Base-by-base conservation (phyloP, 1,140 invertebrate species). In the Diabrotica virgifera region DNA sequence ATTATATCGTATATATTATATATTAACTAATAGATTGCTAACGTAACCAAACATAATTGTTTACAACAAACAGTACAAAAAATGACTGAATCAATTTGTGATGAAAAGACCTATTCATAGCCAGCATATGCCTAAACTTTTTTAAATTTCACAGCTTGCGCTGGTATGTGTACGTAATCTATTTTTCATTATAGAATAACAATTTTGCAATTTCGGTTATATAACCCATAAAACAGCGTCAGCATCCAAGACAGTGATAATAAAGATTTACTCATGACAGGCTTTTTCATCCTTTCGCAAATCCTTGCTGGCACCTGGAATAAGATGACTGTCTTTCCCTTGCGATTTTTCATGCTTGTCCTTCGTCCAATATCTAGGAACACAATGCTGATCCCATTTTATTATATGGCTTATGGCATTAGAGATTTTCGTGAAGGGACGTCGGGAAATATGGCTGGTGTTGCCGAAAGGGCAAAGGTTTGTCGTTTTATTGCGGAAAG, bases 371-470 rank as follows among this genome's bases (percentile, higher is more conserved):
- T 46, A 46, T 46, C 40, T 46, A 46, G 40, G 40, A 46, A 46
- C 40, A 46, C 40, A 46, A 46, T 46, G 40, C 40, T 46, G 40
- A 46, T 46, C 40, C 40, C 40, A 46, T 46, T 46, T 46, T 46
- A 46, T 46, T 46, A 46, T 46, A 46, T 46, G 8, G 40, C 40
- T 46, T 46, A 46, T 46, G 40, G 40, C n/a, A 46, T 46, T 46
- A 46, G 40, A 46, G 40, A 46, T 46, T 46, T 46, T 46, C 40
- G 40, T 46, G 40, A 46, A 46, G 40, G 40, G 40, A 46, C 40
- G 40, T 10, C 40, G n/a, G 24, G 6, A 46, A 46, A 46, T 46
- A 46, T 46, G 40, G 40, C n/a, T 10, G 40, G 8, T 46, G 40
- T 46, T 10, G 40, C 40, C n/a, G 40, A 46, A 46, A 46, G 40